phyloP scores from a whole-genome alignment of 2,888 invertebrate species.

The Dryocosmus kuriphilus region DNA sequence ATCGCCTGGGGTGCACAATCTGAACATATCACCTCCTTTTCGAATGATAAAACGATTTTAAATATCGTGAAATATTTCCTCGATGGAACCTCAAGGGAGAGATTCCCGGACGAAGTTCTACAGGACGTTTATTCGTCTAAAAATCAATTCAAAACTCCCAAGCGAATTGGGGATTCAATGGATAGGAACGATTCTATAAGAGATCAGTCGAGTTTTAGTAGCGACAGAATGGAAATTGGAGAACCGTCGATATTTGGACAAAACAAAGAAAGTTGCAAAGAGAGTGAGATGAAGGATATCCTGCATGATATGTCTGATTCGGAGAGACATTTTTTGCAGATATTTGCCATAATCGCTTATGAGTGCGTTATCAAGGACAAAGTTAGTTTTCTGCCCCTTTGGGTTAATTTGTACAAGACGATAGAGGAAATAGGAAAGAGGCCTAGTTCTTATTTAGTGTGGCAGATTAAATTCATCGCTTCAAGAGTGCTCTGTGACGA shows the following conservation, averaged over 20 bases:
- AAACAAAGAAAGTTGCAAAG: conserved; percentile 11
- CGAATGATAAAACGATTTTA: conserved; percentile 85
- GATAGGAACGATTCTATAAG: conserved; percentile 59
- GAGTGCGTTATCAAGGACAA: conserved; percentile 91
- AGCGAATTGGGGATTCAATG: conserved; percentile 57
- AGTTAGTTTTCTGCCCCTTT: conserved; percentile 86
- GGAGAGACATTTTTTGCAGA: conserved; percentile 71
- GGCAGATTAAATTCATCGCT: conserved; percentile 87
- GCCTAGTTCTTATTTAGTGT: conserved; percentile 82
- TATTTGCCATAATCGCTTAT: conserved; percentile 81
- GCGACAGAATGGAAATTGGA: conserved; percentile 69
- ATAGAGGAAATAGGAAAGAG: conserved; percentile 79
- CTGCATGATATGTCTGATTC: conserved; percentile 56
- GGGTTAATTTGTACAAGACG: conserved; percentile 82
- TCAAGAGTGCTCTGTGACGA: conserved; percentile 79
- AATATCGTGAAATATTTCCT: conserved; percentile 86
- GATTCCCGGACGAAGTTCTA: conserved; percentile 53
- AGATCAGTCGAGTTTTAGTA: conserved; percentile 55
- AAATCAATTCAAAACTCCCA: conserved; percentile 57
- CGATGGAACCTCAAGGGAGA: conserved; percentile 62
- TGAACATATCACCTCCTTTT: conserved; percentile 86
- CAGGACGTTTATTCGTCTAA: conserved; percentile 53
- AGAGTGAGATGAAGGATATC: conserved; percentile 47
- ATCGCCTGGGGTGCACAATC: conserved; percentile 84
- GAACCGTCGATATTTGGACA: conserved; percentile 53